Base-by-base conservation (phyloP, 2,797 vertebrate genomes). In the Gila robusta region DNA sequence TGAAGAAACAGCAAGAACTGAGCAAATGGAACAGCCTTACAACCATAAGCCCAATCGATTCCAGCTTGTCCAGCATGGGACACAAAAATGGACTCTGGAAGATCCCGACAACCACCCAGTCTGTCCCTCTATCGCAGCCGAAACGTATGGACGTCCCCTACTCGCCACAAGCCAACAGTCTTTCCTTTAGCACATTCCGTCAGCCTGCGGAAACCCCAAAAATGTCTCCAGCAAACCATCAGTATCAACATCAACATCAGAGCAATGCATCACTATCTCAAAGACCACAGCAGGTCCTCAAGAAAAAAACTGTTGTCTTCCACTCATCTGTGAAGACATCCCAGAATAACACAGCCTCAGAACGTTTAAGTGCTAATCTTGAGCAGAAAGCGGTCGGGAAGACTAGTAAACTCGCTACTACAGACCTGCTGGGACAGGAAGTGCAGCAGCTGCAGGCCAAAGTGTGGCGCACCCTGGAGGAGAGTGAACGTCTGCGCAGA, bases 351-450 rank as follows among this genome's bases (percentile, higher is more conserved):
- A 89, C 96, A 59, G 95, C 95, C 52, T 92, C 94, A 19, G 91
- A 93, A 2, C 94, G 94, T 91, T 94, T 94, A 0, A 93, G 93
- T 67, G 90, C 90, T 0, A 94, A 96, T 32, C 95, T 96, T 86
- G 93, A 95, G 83, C 91, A 93, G 16, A 96, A 97, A 84, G 85
- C 91, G 54, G 94, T 95, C 82, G 94, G 91, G 88, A 91, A 94
- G 81, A 95, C 92, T 8, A 90, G 95, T 47, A 94, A 96, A 89
- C 94, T 96, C 87, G 95, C 96, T 80, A 94, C 93, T 2, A 93
- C 96, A 90, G 96, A 96, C 89, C 94, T 96, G 92, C 95, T 98
- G 89, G 94, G 96, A 91, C 94, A 94, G 89, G 97, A 98, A 94
- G 96, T 97, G 88, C 95, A 93, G 83, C 95, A 96, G 0, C 96